A percentile compares a stretch with the other conserved stretches of the same genome.
phyloP scores from a whole-genome alignment of 2,797 vertebrate species.

The Hybognathus amarus region DNA sequence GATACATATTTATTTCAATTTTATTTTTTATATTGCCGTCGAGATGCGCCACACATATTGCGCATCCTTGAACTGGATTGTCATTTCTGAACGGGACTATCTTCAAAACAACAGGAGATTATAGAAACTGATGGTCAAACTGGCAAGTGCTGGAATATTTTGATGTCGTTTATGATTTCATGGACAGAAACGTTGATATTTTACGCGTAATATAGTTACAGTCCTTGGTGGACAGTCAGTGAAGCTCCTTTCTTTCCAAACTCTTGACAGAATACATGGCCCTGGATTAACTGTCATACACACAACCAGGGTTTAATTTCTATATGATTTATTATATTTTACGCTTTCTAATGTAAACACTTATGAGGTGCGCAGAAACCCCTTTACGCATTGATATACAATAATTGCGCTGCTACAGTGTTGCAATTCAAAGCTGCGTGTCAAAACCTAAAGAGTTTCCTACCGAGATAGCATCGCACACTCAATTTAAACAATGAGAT shows the following conservation, averaged over 20 bases:
- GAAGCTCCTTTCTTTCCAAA: constrained; percentile 41
- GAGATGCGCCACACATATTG: constrained; percentile 65
- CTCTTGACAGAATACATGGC: constrained; percentile 36
- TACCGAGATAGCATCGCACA: not conserved
- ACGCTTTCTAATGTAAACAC: not conserved
- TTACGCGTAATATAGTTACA: not conserved
- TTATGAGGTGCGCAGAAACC: not conserved
- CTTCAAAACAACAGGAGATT: constrained; percentile 58
- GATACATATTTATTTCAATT: not conserved
- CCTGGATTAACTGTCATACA: not conserved
- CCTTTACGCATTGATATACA: not conserved
- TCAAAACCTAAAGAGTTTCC: constrained; percentile 52
- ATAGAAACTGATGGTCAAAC: constrained; percentile 36
- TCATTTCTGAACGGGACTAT: constrained; percentile 67
- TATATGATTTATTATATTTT: not conserved
- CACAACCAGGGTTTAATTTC: not conserved
- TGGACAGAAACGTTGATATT: not conserved
- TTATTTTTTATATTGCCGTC: not conserved
- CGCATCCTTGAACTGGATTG: constrained; percentile 64
- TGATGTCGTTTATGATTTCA: not conserved
- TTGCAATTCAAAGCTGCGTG: constrained; percentile 71
- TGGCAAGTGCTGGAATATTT: constrained; percentile 31
- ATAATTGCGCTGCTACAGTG: constrained; percentile 55
- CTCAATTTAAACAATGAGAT: not conserved
- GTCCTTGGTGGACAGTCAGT: constrained; percentile 2